Conservation (phyloP, 2,888 invertebrate species). For the Heliconius ismenius region DNA sequence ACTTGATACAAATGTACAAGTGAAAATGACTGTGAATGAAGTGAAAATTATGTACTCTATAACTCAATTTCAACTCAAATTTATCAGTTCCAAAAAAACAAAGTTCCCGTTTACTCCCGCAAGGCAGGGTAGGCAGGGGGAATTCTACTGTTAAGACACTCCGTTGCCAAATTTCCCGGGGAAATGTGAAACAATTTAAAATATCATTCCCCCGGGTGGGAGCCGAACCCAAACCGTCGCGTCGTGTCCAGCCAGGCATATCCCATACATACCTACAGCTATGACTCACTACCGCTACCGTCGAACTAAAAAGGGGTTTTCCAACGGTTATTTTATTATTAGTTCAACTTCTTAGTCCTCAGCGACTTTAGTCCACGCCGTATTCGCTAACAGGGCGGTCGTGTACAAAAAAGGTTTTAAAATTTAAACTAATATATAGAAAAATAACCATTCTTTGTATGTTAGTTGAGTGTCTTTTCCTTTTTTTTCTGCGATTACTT, state of each 20-base stretch:
- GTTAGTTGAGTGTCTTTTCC: neutral
- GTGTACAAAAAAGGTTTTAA: neutral
- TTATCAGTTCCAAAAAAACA: no score
- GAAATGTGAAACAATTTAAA: no score
- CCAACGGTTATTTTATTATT: constrained; percentile 12
- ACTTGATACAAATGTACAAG: no score
- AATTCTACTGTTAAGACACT: neutral
- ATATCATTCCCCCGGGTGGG: neutral
- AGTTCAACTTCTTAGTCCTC: neutral
- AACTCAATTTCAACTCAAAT: no score
- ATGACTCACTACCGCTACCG: neutral
- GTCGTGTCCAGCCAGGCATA: neutral
- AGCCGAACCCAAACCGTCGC: neutral
- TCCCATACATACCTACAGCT: neutral
- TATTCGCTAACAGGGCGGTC: neutral
- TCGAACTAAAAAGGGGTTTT: constrained; percentile 5
- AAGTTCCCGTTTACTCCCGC: no score
- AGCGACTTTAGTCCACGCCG: neutral
- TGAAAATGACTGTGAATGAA: no score
- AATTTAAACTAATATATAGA: neutral
- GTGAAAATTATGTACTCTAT: no score
- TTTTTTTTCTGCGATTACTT: constrained; percentile 20
- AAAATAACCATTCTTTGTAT: neutral
- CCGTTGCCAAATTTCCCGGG: neutral
- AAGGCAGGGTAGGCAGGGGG: no score